Evolutionary conservation across 2,888 invertebrate species (phyloP), one percentile per base, ranked within the genome.

Genomic region (Netelia inedita): DNA sequence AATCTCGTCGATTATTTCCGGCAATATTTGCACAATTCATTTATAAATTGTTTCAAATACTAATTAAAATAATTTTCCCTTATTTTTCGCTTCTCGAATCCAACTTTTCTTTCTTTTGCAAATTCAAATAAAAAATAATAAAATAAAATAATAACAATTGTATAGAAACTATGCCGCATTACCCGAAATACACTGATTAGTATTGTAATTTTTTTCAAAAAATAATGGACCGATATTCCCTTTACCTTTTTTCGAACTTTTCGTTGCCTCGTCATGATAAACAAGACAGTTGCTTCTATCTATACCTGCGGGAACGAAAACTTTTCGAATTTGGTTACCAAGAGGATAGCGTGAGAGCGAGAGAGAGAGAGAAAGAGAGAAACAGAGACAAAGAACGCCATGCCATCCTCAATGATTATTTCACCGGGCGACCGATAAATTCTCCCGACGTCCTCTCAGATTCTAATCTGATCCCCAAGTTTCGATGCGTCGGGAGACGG

Each of bases 391-490:
- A 35, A 59, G 73, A 78, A 76, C 83, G 55, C 79, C 63, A 69
- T 69, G 78, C 71, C 72, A 84, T 83, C 75, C 86, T 85, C 87
- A 90, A 90, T 92, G 91, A 92, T 92, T 92, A 92, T 92, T 92
- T 91, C 89, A 90, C 82, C 86, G 85, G 87, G 88, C 90, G 89
- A 89, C 89, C 91, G 90, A 92, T 93, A 92, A 93, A 93, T 93
- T 93, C 90, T 88, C 89, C 86, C 89, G 82, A 87, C 89, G 89
- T 91, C 88, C 89, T 88, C 89, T 88, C 88, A 91, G 93, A 93
- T 93, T 90, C 91, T 93, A 92, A 93, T 93, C 93, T 92, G 91
- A 91, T 91, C 88, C 87, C 79, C 85, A 89, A 91, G 86, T 91
- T 90, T 91, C 90, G 89, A 91, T 91, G 89, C 90, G 88, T 89